Percentiles rank a stretch among this genome's conserved stretches.
These are phyloP conservation scores for Gallinago stenura DNA, from an alignment of 2,797 vertebrate genomes.

Conservation along the genomic window DNA sequence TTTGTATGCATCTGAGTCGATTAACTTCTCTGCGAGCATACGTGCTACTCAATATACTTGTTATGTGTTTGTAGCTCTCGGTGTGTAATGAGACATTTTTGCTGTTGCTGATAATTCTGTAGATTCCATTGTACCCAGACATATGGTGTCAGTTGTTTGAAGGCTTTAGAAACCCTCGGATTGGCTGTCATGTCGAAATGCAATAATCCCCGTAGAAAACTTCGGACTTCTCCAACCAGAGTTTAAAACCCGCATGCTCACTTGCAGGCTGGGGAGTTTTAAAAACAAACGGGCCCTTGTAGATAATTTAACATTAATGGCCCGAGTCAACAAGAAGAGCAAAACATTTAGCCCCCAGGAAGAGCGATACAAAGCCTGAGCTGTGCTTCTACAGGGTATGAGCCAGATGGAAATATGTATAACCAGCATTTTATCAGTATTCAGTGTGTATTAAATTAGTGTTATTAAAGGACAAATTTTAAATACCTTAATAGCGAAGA, in stretches of 20 bases:
- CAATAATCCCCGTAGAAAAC: slow-evolving; percentile 63
- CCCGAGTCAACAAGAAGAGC: slow-evolving; percentile 56
- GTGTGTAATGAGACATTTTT: slow-evolving; percentile 65
- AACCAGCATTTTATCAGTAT: neutral
- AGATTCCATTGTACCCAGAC: slow-evolving; percentile 44
- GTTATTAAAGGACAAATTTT: slow-evolving; percentile 8
- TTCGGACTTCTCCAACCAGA: slow-evolving; percentile 40
- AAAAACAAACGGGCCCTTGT: slow-evolving; percentile 58
- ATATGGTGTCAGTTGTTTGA: slow-evolving; percentile 64
- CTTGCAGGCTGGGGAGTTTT: slow-evolving; percentile 59
- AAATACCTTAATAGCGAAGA: neutral
- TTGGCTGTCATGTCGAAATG: slow-evolving; percentile 55
- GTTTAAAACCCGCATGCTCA: neutral
- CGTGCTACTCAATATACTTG: slow-evolving; percentile 32
- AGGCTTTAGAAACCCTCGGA: slow-evolving; percentile 13
- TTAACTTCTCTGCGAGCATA: slow-evolving; percentile 52
- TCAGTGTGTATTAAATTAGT: neutral
- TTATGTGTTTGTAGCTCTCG: slow-evolving; percentile 6
- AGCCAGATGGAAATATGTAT: slow-evolving; percentile 42
- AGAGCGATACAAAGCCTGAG: neutral
- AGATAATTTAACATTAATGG: slow-evolving; percentile 66
- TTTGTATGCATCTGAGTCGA: slow-evolving; percentile 56
- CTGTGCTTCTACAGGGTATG: neutral
- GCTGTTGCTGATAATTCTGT: slow-evolving; percentile 51
- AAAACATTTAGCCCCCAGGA: slow-evolving; percentile 11